phyloP scores from a whole-genome alignment of 2,888 invertebrate species.

The Acronicta aceris region DNA sequence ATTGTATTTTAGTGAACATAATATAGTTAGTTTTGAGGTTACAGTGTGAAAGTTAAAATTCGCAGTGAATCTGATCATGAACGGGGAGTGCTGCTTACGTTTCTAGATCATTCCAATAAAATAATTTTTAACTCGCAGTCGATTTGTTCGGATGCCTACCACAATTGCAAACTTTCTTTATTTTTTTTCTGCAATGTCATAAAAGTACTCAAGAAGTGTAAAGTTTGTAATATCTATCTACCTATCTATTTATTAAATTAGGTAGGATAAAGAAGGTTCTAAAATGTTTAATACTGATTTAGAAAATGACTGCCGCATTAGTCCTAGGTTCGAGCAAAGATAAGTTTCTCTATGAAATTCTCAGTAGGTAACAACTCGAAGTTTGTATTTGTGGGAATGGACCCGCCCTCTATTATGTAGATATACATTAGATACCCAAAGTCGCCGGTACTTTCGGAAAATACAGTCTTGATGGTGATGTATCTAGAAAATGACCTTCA shows the following conservation, averaged over 20 bases:
- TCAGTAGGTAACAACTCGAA: too few species aligned
- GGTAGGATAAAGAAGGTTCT: neutral
- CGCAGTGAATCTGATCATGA: constrained; percentile 24
- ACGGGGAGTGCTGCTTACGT: constrained; percentile 24
- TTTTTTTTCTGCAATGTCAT: constrained; percentile 5
- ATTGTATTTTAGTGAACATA: constrained; percentile 19
- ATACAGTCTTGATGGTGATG: too few species aligned
- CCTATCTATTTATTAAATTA: constrained; percentile 2
- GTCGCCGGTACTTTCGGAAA: too few species aligned
- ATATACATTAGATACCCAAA: too few species aligned
- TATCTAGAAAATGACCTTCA: constrained; percentile 36
- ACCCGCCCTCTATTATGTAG: too few species aligned
- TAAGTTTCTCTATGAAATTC: too few species aligned
- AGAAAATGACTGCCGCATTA: too few species aligned
- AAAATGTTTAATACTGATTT: neutral
- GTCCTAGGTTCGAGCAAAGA: too few species aligned
- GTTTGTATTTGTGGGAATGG: too few species aligned
- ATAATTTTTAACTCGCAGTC: constrained; percentile 25
- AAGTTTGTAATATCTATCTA: too few species aligned
- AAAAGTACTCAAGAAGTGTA: neutral
- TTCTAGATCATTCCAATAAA: constrained; percentile 43
- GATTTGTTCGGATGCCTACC: constrained; percentile 23
- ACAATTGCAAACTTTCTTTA: constrained; percentile 33
- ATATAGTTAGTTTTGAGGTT: constrained; percentile 32
- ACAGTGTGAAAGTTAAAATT: constrained; percentile 46